These are phyloP conservation scores for Mesaphorura yosii DNA, from an alignment of 1,140 invertebrate genomes.

Conservation along the genomic window DNA sequence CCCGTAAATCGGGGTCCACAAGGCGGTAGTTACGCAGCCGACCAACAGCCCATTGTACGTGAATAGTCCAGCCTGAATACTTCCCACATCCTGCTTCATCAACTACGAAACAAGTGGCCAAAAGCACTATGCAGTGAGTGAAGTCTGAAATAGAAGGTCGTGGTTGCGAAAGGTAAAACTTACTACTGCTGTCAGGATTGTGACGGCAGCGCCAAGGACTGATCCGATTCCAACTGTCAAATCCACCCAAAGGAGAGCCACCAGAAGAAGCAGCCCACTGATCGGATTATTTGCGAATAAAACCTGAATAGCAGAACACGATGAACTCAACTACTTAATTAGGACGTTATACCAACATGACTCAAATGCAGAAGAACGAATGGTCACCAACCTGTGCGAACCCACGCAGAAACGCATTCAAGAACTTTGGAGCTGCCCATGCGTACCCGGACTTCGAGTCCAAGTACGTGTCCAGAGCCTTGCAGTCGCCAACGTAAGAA, in stretches of 20 bases:
- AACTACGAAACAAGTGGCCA: slow-evolving; percentile 31
- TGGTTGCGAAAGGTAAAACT: neutral
- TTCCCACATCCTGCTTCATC: slow-evolving; percentile 33
- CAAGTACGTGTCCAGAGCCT: slow-evolving; percentile 34
- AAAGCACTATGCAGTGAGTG: neutral
- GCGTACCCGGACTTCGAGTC: slow-evolving; percentile 30
- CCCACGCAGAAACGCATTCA: slow-evolving; percentile 37
- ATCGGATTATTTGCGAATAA: slow-evolving; percentile 41
- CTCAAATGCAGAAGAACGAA: too few relatives aligned
- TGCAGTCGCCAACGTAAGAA: slow-evolving; percentile 37
- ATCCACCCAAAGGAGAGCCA: slow-evolving; percentile 34
- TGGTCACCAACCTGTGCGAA: slow-evolving; percentile 37
- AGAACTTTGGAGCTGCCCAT: slow-evolving; percentile 34
- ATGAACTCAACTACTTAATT: neutral
- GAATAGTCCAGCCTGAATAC: slow-evolving; percentile 37
- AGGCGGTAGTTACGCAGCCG: slow-evolving; percentile 35
- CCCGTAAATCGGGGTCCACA: slow-evolving; percentile 35
- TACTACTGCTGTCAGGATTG: slow-evolving; percentile 39
- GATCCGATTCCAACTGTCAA: slow-evolving; percentile 32
- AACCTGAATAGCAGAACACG: slow-evolving; percentile 33
- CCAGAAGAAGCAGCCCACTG: slow-evolving; percentile 37
- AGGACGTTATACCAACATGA: too few relatives aligned
- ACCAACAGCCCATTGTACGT: slow-evolving; percentile 40
- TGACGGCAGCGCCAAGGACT: slow-evolving; percentile 34
- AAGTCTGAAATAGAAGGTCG: neutral